Conservation (phyloP, 1,140 invertebrate species). For the Drosophila azteca region DNA sequence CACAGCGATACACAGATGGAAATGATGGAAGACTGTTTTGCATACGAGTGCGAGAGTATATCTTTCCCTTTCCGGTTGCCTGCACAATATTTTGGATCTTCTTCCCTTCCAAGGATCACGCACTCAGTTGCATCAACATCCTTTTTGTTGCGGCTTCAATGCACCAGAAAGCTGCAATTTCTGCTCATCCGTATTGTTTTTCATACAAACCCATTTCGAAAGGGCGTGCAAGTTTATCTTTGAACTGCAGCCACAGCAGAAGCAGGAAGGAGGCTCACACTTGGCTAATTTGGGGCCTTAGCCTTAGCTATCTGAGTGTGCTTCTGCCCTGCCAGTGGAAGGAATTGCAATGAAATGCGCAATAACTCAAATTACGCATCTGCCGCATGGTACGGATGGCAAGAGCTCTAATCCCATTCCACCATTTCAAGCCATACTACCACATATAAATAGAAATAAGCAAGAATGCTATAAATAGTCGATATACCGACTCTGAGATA, state of each 20-base stretch:
- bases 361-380: conserved; percentile 76
- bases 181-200: conserved; percentile 53
- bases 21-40: conserved; percentile 46
- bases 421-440: neutral
- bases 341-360: conserved; percentile 70
- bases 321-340: conserved; percentile 7
- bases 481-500: too few species aligned
- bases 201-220: conserved; percentile 58
- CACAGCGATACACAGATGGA: conserved; percentile 17
- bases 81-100: conserved; percentile 44
- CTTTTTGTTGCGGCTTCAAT: conserved; percentile 21
- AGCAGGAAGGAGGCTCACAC: conserved; percentile 37
- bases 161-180: conserved; percentile 18
- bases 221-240: conserved; percentile 67
- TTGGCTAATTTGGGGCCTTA: conserved; percentile 71
- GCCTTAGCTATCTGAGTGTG: conserved; percentile 30
- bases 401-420: neutral
- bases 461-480: too few species aligned
- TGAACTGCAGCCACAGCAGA: conserved; percentile 24
- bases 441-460: conserved; percentile 30
- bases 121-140: conserved; percentile 21
- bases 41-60: neutral
- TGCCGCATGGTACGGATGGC: conserved; percentile 20
- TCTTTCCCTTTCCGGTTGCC: conserved; percentile 47
- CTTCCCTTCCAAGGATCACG: conserved; percentile 5